Percentiles rank a stretch among this genome's conserved stretches.
Evolutionary conservation across 2,113 vertebrate genomes (phyloP).

Genomic region (Muntiacus reevesi): DNA sequence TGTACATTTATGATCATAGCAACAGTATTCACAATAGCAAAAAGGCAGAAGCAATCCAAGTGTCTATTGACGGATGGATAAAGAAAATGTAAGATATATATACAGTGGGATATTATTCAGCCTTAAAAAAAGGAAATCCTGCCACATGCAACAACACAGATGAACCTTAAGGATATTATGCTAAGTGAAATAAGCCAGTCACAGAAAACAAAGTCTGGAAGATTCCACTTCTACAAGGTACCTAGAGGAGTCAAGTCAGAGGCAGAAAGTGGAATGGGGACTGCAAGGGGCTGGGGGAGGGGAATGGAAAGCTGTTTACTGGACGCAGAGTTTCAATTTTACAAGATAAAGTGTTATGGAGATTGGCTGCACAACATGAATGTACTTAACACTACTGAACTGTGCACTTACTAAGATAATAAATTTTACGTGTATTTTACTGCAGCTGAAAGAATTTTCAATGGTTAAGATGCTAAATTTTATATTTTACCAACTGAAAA

Average conservation of each 20-base stretch:
- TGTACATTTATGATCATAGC: background rate
- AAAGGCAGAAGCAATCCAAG: background rate
- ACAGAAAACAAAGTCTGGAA: background rate
- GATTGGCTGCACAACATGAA: background rate
- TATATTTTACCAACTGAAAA: background rate
- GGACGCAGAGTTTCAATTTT: background rate
- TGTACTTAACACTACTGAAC: background rate
- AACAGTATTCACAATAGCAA: background rate
- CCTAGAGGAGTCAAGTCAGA: background rate
- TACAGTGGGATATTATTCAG: background rate
- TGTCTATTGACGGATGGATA: background rate
- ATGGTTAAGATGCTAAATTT: background rate
- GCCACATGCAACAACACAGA: background rate
- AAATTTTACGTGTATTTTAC: background rate
- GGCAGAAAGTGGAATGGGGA: background rate
- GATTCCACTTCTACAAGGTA: background rate
- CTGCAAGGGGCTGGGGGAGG: background rate
- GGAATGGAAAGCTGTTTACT: background rate
- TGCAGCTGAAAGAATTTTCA: background rate
- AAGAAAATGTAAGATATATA: background rate
- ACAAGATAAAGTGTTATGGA: background rate
- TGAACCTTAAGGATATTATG: background rate
- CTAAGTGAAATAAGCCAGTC: background rate
- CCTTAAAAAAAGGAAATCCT: background rate
- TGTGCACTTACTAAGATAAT: background rate